Conservation (phyloP, 2,113 vertebrate species). For the Mobula birostris region DNA sequence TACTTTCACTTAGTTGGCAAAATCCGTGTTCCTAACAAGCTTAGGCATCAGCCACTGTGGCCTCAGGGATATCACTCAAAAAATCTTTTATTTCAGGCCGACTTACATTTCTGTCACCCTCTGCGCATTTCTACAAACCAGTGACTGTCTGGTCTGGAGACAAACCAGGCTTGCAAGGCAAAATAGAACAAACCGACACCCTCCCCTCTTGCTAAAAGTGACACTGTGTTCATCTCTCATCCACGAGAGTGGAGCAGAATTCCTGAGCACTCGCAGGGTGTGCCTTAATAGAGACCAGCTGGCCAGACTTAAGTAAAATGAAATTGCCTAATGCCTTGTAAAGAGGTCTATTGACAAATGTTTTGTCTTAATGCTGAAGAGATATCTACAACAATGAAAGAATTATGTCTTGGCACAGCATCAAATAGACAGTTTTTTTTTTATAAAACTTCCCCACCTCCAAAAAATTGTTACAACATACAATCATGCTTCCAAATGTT, state of each 20-base stretch:
- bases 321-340: slow-evolving; percentile 17
- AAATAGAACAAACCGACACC: slow-evolving; percentile 1
- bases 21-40: neutral
- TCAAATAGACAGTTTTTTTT: neutral
- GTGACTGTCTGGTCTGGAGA: neutral
- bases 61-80: neutral
- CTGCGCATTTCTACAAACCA: neutral
- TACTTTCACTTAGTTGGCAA: neutral
- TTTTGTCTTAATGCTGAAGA: slow-evolving; percentile 29
- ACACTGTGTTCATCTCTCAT: neutral
- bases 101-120: neutral
- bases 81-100: neutral
- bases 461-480: neutral
- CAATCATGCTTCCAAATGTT: slow-evolving; percentile 15
- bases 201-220: neutral
- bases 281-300: slow-evolving; percentile 3
- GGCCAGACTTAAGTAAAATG: neutral
- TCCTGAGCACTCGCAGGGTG: neutral
- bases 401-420: neutral
- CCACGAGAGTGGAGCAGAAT: neutral
- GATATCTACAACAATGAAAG: slow-evolving; percentile 3
- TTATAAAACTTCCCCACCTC: neutral
- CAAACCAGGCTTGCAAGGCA: slow-evolving; percentile 14
- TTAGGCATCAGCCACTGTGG: neutral
- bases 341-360: slow-evolving; percentile 5